phyloP scores from a whole-genome alignment of 2,888 invertebrate species.

The Tetramorium bicarinatum region DNA sequence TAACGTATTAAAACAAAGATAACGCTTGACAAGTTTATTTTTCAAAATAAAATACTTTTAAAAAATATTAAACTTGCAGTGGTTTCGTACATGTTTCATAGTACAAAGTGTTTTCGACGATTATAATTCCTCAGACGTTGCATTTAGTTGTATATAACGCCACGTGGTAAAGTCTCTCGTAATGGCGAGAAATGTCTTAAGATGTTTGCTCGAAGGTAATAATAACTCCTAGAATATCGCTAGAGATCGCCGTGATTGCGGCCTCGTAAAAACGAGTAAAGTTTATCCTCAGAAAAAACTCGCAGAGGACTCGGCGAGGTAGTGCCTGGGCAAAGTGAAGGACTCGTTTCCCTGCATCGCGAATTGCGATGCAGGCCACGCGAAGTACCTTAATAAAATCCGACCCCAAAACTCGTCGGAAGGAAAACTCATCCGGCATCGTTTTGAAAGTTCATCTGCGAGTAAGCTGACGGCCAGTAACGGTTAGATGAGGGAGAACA shows the following conservation, averaged over 20 bases:
- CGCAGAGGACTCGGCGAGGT: not conserved
- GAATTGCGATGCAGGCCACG: conserved; percentile 22
- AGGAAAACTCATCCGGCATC: conserved; percentile 54
- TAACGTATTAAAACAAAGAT: not conserved
- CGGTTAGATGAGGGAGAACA: conserved; percentile 16
- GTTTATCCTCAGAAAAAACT: conserved; percentile 35
- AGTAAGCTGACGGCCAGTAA: conserved; percentile 19
- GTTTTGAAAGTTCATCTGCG: conserved; percentile 64
- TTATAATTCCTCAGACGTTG: not conserved
- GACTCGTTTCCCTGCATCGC: conserved; percentile 47
- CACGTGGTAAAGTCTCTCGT: not conserved
- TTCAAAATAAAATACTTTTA: not conserved
- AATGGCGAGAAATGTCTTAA: conserved; percentile 11
- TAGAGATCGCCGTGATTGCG: conserved; percentile 48
- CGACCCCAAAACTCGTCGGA: conserved; percentile 64
- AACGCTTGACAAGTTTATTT: not conserved
- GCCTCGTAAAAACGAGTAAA: conserved; percentile 49
- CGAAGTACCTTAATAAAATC: conserved; percentile 67
- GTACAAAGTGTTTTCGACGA: not conserved
- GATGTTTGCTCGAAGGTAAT: conserved; percentile 28
- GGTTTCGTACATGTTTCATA: not conserved
- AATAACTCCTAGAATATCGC: conserved; percentile 23
- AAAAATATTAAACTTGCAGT: not conserved
- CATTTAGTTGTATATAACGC: not conserved
- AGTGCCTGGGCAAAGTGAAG: conserved; percentile 59